Evolutionary conservation across 2,797 vertebrate species (phyloP), one percentile per base, ranked within the genome.

Genomic region (Chiloscyllium punctatum): DNA sequence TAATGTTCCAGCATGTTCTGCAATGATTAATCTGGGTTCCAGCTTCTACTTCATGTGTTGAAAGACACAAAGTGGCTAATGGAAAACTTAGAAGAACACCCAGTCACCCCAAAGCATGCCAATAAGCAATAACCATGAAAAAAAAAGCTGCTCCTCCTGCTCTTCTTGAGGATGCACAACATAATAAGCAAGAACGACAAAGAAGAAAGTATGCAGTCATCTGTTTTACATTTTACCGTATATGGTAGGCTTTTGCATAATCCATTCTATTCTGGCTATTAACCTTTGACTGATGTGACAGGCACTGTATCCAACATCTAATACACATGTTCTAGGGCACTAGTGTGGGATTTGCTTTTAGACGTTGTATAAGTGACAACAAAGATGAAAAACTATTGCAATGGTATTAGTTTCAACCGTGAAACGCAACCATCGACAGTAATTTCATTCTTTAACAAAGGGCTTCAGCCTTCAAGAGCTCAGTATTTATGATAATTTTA

Each of bases 261-360:
- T 95, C 94, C 71, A 74, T 95, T 95, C 57, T 95, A 74, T 53
- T 74, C 94, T 95, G 71, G 71, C n/a, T 30, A 21, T 74, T 95
- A 77, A 95, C 94, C 71, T 95, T 53, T 95, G 94, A 95, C 69
- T 95, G 69, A 95, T 95, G 94, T 77, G 94, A 95, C 94, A 95
- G 18, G 71, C 71, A 95, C 53, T 30, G 94, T 77, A 95, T 57
- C 71, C 72, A n/a, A 53, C 71, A 77, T 77, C 71, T 77, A 95
- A 53, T 51, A 77, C 15, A 30, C 48, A 77, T 42, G 15, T 95
- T 72, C 69, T 53, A 4, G 66, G 66, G 23, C 69, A 72, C 7
- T 94, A 51, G 27, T 94, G 92, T 72, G 92, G 92, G 9, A 72
- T 94, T 51, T 27, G 51, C 42, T 53, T 74, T 77, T 74, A 72